phyloP scores from a whole-genome alignment of 2,797 vertebrate species.

The Hipposideros larvatus region DNA sequence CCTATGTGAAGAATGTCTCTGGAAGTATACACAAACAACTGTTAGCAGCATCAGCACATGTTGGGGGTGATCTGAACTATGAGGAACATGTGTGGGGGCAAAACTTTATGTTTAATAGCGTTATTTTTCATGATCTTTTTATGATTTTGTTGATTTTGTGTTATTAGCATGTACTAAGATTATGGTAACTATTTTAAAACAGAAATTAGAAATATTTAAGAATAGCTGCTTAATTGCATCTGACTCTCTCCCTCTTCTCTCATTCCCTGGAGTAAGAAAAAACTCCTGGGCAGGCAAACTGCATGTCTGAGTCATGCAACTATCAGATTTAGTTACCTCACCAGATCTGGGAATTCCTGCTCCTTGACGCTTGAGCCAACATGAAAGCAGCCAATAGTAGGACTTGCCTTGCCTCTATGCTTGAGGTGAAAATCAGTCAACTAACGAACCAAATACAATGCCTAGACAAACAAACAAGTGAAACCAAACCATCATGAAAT shows the following conservation, averaged over 20 bases:
- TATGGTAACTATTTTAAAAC: not conserved
- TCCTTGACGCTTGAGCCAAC: not conserved
- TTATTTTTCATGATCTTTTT: not conserved
- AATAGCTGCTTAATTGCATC: not conserved
- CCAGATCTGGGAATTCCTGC: not conserved
- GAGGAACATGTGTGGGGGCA: not conserved
- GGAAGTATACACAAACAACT: not conserved
- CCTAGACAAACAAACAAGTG: not conserved
- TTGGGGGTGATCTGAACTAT: not conserved
- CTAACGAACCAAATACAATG: not conserved
- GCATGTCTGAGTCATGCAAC: not conserved
- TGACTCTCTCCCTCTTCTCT: not conserved
- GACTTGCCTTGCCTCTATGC: not conserved
- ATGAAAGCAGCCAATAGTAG: not conserved
- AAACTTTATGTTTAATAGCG: not conserved
- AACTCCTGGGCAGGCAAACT: not conserved
- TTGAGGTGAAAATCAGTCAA: not conserved
- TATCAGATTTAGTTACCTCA: not conserved
- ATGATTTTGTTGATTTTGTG: not conserved
- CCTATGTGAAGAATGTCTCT: not conserved
- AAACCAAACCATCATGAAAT: not conserved
- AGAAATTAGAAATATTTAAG: constrained; percentile 18
- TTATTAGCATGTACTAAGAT: not conserved
- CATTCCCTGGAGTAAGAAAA: not conserved
- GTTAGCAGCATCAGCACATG: not conserved